These are phyloP conservation scores for Bufo gargarizans DNA, from an alignment of 2,113 vertebrate species.

Conservation along the genomic window DNA sequence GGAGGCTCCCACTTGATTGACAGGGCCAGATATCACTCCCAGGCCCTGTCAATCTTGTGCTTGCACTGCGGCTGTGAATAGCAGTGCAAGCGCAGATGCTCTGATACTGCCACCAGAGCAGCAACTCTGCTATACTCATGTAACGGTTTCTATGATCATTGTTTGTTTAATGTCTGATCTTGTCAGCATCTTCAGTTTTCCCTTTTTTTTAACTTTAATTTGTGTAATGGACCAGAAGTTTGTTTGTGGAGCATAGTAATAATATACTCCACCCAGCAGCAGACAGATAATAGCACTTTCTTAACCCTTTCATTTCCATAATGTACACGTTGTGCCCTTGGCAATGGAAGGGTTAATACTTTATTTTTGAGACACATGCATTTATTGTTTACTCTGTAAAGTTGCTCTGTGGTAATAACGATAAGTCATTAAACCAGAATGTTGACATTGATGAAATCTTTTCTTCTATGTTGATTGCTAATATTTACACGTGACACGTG, in stretches of 20 bases:
- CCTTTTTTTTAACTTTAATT: too few relatives aligned
- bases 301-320: background rate
- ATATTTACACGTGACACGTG: background rate
- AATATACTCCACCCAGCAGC: background rate
- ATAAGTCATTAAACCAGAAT: background rate
- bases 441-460: constrained; percentile 20
- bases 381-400: background rate
- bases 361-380: background rate
- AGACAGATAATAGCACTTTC: background rate
- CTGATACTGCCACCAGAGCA: too few relatives aligned
- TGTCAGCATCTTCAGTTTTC: too few relatives aligned
- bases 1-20: too few relatives aligned
- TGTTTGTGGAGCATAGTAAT: background rate
- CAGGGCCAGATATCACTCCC: too few relatives aligned
- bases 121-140: too few relatives aligned
- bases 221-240: background rate
- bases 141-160: too few relatives aligned
- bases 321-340: background rate
- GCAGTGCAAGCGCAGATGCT: too few relatives aligned
- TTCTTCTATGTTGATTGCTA: background rate
- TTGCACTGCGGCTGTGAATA: too few relatives aligned
- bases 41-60: too few relatives aligned
- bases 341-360: background rate
- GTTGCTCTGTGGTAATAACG: background rate
- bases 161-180: too few relatives aligned